Percentiles rank a stretch among this genome's conserved stretches.
Conservation (phyloP, 2,888 invertebrate genomes). For the Aricia artaxerxes region DNA sequence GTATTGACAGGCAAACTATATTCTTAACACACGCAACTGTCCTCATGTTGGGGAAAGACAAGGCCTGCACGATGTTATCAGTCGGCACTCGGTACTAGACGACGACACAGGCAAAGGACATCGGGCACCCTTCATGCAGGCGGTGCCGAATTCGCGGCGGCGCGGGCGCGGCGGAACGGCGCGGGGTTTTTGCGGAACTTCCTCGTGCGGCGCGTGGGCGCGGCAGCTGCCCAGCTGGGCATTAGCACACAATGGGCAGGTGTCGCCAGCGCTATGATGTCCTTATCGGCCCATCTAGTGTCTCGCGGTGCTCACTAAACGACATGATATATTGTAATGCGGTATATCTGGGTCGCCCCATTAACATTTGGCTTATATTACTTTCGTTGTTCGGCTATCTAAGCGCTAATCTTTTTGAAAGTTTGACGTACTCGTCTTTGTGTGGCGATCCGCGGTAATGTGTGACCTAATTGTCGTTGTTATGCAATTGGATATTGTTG, state of each 20-base stretch:
- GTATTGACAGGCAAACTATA: no score
- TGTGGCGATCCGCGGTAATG: background rate
- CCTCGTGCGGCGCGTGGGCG: constrained; percentile 26
- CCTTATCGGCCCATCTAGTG: constrained; percentile 11
- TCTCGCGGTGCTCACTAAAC: constrained; percentile 5
- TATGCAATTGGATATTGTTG: background rate
- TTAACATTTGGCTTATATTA: background rate
- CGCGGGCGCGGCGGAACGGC: background rate
- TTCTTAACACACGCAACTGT: no score
- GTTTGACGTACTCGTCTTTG: background rate
- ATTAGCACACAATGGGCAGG: constrained; percentile 48
- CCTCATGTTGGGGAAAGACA: no score
- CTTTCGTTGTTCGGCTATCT: background rate
- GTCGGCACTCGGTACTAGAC: no score
- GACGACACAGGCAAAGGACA: background rate
- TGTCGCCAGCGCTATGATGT: constrained; percentile 35
- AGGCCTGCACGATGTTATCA: no score
- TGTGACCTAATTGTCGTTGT: background rate
- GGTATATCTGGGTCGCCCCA: background rate
- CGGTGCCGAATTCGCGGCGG: background rate
- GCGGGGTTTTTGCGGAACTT: constrained; percentile 10
- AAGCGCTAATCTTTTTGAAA: background rate
- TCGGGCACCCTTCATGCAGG: background rate
- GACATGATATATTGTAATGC: constrained; percentile 2
- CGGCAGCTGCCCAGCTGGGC: constrained; percentile 19